phyloP scores from a whole-genome alignment of 2,888 invertebrate species.

The Crocallis elinguaria region DNA sequence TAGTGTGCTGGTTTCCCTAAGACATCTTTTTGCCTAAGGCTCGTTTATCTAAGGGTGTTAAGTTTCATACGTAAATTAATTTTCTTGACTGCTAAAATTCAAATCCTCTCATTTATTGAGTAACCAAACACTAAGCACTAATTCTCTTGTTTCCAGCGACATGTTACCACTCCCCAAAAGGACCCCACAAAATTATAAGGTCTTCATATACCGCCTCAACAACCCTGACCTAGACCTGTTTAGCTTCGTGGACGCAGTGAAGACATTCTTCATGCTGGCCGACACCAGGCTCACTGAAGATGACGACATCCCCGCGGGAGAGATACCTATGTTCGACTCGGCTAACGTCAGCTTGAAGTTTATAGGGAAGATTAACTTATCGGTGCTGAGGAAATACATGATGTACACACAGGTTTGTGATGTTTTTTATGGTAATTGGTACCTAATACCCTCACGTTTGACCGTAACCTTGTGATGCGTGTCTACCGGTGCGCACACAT shows the following conservation, averaged over 20 bases:
- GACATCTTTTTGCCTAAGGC: no score
- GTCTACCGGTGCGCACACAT: no score
- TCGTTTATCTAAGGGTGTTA: no score
- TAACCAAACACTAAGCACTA: no score
- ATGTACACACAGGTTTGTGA: constrained; percentile 86
- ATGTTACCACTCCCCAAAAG: constrained; percentile 87
- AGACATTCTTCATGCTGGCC: constrained; percentile 89
- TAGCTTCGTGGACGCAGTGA: constrained; percentile 87
- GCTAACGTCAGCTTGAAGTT: constrained; percentile 87
- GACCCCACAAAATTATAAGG: constrained; percentile 87
- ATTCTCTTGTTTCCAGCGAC: constrained; percentile 82
- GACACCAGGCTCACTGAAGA: constrained; percentile 88
- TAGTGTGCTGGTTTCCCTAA: no score
- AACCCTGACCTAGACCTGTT: constrained; percentile 87
- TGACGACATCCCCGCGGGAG: constrained; percentile 86
- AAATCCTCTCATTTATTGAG: no score
- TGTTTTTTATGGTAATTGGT: background rate
- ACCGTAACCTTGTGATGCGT: background rate
- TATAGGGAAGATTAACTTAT: constrained; percentile 86
- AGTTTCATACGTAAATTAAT: no score
- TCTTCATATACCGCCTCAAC: constrained; percentile 87
- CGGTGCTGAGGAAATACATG: constrained; percentile 88
- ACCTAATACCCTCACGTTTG: no score
- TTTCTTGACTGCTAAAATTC: background rate
- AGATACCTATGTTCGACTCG: constrained; percentile 90